A percentile compares a stretch with the other conserved stretches of the same genome.
These are phyloP conservation scores for Brenthis daphne DNA, from an alignment of 2,888 invertebrate species.

Conservation along the genomic window DNA sequence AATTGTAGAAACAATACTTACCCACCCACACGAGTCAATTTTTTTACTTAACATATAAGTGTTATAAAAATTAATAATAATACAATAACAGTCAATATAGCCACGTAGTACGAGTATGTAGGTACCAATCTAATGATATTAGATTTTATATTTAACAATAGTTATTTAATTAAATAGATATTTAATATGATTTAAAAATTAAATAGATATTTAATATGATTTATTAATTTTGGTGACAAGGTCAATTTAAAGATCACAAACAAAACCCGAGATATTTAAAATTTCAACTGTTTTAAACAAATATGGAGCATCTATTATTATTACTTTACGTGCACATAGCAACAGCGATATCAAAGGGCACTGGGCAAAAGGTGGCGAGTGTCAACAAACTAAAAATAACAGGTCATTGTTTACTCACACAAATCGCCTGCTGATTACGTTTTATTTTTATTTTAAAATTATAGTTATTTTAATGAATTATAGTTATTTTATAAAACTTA, in stretches of 20 bases:
- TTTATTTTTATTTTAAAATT: neutral
- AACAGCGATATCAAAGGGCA: conserved; percentile 50
- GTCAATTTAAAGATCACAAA: conserved; percentile 7
- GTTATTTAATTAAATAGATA: no score
- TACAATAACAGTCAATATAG: no score
- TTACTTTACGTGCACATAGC: conserved; percentile 55
- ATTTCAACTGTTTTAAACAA: conserved; percentile 6
- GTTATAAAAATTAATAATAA: no score
- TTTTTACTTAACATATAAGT: no score
- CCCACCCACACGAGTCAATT: no score
- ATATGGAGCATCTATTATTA: conserved; percentile 13
- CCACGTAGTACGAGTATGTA: no score
- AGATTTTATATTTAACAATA: neutral
- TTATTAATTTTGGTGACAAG: conserved; percentile 8
- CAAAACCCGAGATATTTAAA: neutral
- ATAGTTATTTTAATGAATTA: neutral
- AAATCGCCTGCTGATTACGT: conserved; percentile 17
- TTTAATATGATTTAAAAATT: no score
- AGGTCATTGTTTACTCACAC: conserved; percentile 51
- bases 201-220: neutral
- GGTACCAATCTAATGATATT: neutral
- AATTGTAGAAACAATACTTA: no score
- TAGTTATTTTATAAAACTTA: no score
- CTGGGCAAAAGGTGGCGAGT: conserved; percentile 47
- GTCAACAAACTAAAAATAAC: conserved; percentile 55